phyloP scores from a whole-genome alignment of 2,888 invertebrate genomes.

The Elmis aenea region DNA sequence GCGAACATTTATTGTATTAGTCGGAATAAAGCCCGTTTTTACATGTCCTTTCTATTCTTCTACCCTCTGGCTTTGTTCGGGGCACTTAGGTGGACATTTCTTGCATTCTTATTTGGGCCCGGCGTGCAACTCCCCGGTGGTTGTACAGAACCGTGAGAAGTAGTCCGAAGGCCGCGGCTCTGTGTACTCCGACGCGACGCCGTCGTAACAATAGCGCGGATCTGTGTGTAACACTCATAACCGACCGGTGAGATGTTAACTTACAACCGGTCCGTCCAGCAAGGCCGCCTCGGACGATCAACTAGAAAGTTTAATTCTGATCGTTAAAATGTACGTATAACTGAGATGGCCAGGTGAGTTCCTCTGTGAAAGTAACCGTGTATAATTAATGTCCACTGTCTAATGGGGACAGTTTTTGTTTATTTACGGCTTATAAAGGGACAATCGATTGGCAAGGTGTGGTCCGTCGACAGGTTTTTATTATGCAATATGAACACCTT shows the following conservation, averaged over 20 bases:
- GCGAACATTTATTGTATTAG: constrained; percentile 41
- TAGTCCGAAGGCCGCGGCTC: neutral
- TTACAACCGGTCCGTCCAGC: too few relatives aligned
- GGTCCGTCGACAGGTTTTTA: constrained; percentile 23
- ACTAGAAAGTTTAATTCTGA: constrained; percentile 21
- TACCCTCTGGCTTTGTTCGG: constrained; percentile 24
- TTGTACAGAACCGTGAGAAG: constrained; percentile 14
- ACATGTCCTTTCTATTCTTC: constrained; percentile 32
- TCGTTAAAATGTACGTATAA: neutral
- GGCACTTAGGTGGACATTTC: constrained; percentile 19
- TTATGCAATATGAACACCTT: constrained; percentile 28
- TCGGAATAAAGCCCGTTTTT: constrained; percentile 39
- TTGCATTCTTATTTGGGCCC: constrained; percentile 27
- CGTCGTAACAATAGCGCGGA: too few relatives aligned
- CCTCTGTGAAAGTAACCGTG: constrained; percentile 16
- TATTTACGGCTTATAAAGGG: constrained; percentile 30
- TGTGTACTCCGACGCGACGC: neutral
- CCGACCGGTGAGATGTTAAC: too few relatives aligned
- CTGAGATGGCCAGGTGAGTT: constrained; percentile 12
- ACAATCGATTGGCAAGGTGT: constrained; percentile 32
- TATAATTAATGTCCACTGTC: constrained; percentile 32
- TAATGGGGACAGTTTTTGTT: constrained; percentile 37
- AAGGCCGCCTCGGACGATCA: constrained; percentile 11
- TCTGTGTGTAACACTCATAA: too few relatives aligned
- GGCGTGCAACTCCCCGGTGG: constrained; percentile 17